These are phyloP conservation scores for Selenia dentaria DNA, from an alignment of 2,888 invertebrate genomes.

Conservation along the genomic window DNA sequence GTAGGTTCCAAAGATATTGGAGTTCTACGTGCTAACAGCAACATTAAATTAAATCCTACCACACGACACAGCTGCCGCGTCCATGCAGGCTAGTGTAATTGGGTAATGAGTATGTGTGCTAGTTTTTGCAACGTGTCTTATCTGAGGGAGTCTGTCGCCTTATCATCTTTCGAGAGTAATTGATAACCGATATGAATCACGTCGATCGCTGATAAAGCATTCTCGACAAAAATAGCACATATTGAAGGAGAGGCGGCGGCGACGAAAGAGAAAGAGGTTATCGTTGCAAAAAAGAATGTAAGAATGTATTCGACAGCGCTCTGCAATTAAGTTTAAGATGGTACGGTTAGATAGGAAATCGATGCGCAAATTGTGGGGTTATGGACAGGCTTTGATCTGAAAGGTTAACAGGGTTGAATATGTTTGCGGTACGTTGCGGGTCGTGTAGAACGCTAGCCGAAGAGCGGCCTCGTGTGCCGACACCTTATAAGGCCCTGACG, in stretches of 20 bases:
- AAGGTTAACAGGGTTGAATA: constrained; percentile 47
- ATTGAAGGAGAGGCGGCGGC: constrained; percentile 16
- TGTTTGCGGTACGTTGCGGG: constrained; percentile 37
- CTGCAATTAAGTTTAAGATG: constrained; percentile 45
- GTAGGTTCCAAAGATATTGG: constrained; percentile 42
- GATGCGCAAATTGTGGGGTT: constrained; percentile 44
- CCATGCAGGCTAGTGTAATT: constrained; percentile 44
- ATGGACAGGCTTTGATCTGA: constrained; percentile 35
- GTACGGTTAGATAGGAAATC: constrained; percentile 35
- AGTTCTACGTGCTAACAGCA: constrained; percentile 54
- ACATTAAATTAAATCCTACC: constrained; percentile 46
- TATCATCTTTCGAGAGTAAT: constrained; percentile 58
- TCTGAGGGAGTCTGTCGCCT: constrained; percentile 50
- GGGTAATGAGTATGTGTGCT: constrained; percentile 55
- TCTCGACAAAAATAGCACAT: constrained; percentile 29
- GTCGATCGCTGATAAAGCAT: constrained; percentile 45
- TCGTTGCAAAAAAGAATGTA: constrained; percentile 27
- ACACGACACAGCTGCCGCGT: constrained; percentile 37
- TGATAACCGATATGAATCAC: constrained; percentile 53
- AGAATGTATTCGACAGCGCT: constrained; percentile 29
- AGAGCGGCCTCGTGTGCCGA: constrained; percentile 61
- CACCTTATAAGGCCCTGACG: constrained; percentile 73
- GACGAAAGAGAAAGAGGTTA: constrained; percentile 25
- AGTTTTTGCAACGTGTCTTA: constrained; percentile 68
- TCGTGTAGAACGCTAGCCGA: constrained; percentile 33